Conservation (phyloP, 2,113 vertebrate genomes). For the Campylomormyrus numenius region DNA sequence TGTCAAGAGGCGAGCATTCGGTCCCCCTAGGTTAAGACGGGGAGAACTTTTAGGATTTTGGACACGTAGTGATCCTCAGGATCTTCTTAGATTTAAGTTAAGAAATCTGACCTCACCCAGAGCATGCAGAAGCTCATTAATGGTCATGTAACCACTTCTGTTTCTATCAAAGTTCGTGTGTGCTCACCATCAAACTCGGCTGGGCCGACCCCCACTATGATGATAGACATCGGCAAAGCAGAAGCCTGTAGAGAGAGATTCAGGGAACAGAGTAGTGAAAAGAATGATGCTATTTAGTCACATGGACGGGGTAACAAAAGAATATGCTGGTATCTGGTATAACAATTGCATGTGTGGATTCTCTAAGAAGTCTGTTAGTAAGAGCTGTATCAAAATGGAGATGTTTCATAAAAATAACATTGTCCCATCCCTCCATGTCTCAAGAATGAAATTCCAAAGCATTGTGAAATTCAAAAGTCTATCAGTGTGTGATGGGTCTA, state of each 20-base stretch:
- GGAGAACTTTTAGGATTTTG: not conserved
- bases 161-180: not conserved
- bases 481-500: not conserved
- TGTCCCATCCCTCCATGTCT: not conserved
- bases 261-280: not conserved
- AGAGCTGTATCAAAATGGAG: not conserved
- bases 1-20: not conserved
- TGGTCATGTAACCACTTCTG: not conserved
- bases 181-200: conserved; percentile 89
- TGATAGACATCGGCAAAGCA: conserved; percentile 81
- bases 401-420: not conserved
- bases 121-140: not conserved
- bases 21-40: not conserved
- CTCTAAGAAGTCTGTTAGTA: not conserved
- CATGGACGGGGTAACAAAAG: not conserved
- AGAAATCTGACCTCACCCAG: not conserved
- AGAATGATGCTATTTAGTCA: not conserved
- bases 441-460: not conserved
- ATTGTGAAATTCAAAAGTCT: not conserved
- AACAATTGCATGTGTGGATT: not conserved
- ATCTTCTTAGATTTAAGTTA: not conserved
- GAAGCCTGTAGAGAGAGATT: conserved; percentile 64
- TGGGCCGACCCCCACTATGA: conserved; percentile 85
- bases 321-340: not conserved
- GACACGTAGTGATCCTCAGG: not conserved